Percentiles rank a stretch among this genome's conserved stretches.
phyloP scores from a whole-genome alignment of 2,797 vertebrate species.

The Sitta carolinensis region DNA sequence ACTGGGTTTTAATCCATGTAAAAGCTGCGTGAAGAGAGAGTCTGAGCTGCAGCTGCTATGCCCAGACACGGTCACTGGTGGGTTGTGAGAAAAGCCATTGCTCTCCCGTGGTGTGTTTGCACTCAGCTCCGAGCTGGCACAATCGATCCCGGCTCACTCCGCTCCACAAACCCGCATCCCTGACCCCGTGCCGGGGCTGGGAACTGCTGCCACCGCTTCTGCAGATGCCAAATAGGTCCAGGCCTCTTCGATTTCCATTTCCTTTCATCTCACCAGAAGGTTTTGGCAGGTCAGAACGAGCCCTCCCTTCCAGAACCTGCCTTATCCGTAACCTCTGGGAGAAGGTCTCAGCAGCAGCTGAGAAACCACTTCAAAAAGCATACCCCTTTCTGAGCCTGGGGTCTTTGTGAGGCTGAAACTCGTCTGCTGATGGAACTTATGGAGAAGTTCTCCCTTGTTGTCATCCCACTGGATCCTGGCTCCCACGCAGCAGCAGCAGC shows the following conservation, averaged over 20 bases:
- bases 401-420: not conserved
- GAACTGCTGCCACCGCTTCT: rapidly evolving
- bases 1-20: not conserved
- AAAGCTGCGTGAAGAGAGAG: not conserved
- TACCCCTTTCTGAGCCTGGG: not conserved
- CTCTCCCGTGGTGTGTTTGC: not conserved
- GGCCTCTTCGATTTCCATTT: not conserved
- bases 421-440: not conserved
- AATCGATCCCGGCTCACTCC: not conserved
- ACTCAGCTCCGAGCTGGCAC: too few species aligned
- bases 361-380: not conserved
- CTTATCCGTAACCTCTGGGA: too few species aligned
- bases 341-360: not conserved
- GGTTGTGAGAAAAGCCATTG: not conserved
- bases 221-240: rapidly evolving
- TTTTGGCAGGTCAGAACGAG: not conserved
- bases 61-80: not conserved
- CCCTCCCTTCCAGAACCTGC: not conserved
- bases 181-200: rapidly evolving
- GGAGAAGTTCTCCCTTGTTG: not conserved
- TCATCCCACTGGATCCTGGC: not conserved
- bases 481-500: not conserved
- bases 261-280: rapidly evolving
- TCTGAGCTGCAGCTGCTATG: not conserved
- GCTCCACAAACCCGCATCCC: rapidly evolving